Conservation (phyloP, 2,888 invertebrate species). For the Melieria omissa region DNA sequence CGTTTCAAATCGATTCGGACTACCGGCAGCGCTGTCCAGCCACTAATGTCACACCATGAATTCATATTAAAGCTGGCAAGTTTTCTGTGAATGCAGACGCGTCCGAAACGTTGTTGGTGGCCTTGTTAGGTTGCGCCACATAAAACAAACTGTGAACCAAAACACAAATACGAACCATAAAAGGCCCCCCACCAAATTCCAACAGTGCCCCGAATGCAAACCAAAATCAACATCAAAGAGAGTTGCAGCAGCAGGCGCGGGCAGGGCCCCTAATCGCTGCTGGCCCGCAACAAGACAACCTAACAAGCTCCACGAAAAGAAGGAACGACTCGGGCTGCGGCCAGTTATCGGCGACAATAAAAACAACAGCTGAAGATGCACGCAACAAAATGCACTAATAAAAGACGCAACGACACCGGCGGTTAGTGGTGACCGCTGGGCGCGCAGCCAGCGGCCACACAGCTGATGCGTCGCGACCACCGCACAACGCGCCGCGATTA, state of each 20-base stretch:
- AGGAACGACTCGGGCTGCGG: too few relatives aligned
- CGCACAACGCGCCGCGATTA: constrained; percentile 49
- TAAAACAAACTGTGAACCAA: constrained; percentile 6
- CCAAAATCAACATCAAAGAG: neutral
- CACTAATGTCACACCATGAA: neutral
- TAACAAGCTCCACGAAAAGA: constrained; percentile 37
- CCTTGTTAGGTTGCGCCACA: constrained; percentile 2
- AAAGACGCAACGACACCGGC: constrained; percentile 39
- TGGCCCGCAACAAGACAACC: constrained; percentile 25
- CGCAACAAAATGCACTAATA: constrained; percentile 38
- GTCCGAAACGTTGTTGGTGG: constrained; percentile 10
- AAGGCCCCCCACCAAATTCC: constrained; percentile 31
- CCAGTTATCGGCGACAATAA: too few relatives aligned
- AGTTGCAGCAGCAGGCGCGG: too few relatives aligned
- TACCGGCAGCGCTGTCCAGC: too few relatives aligned
- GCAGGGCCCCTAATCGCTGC: too few relatives aligned
- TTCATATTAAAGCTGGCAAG: neutral
- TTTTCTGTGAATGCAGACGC: too few relatives aligned
- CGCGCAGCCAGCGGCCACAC: constrained; percentile 3
- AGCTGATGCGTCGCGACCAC: constrained; percentile 24
- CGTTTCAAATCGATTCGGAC: too few relatives aligned
- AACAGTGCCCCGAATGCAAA: neutral
- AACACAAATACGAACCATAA: constrained; percentile 36
- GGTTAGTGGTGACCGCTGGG: constrained; percentile 7
- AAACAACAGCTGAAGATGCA: too few relatives aligned